phyloP scores from a whole-genome alignment of 2,797 vertebrate species.

The Peromyscus attwateri region DNA sequence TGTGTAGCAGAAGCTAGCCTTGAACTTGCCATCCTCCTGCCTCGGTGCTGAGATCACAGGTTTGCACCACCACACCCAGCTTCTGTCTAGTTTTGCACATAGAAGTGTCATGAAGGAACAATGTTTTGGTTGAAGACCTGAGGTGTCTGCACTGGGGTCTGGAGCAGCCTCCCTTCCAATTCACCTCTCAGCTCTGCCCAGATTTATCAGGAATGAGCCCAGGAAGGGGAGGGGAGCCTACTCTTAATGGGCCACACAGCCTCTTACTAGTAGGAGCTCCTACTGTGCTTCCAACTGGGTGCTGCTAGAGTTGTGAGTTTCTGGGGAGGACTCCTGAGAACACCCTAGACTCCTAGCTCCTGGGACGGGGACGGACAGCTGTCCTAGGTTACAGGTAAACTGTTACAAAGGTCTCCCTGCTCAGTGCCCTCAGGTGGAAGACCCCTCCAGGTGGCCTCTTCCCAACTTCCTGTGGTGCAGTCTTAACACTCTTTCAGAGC shows the following conservation, averaged over 20 bases:
- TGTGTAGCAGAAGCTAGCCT: not conserved
- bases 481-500: not conserved
- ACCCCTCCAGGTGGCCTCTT: not conserved
- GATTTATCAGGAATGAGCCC: not conserved
- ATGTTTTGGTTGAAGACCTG: not conserved
- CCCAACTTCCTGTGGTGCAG: not conserved
- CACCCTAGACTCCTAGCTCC: not conserved
- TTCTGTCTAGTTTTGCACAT: not conserved
- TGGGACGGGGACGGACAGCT: not conserved
- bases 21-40: not conserved
- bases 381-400: not conserved
- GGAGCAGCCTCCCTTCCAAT: not conserved
- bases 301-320: not conserved
- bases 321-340: not conserved
- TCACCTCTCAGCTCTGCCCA: not conserved
- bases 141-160: not conserved
- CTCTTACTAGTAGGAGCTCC: not conserved
- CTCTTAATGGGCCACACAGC: not conserved
- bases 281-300: not conserved
- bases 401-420: constrained; percentile 9
- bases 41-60: not conserved
- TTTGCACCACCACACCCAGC: not conserved
- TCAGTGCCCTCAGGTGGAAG: not conserved
- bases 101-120: not conserved
- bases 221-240: not conserved